Conservation (phyloP, 2,113 vertebrate genomes). For the Trogon surrucura region DNA sequence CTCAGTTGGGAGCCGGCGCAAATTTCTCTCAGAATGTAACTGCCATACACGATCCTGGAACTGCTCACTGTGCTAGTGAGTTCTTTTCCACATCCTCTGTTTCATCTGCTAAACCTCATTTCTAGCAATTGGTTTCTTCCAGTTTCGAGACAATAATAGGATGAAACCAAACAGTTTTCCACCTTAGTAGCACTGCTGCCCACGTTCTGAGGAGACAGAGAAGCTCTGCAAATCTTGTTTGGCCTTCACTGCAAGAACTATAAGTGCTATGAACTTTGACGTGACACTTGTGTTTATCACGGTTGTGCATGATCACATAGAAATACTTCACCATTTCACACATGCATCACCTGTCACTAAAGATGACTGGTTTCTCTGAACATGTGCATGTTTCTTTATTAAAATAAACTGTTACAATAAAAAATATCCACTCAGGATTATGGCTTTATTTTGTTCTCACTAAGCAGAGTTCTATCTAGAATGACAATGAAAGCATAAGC, state of each 20-base stretch:
- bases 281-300: neutral
- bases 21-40: neutral
- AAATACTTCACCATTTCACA: neutral
- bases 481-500: neutral
- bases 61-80: neutral
- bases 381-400: neutral
- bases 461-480: neutral
- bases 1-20: neutral
- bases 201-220: neutral
- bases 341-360: neutral
- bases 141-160: neutral
- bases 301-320: neutral
- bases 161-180: neutral
- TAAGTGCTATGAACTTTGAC: neutral
- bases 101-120: neutral
- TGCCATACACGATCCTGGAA: neutral
- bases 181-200: neutral
- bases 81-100: neutral
- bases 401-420: neutral
- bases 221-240: neutral
- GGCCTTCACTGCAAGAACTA: neutral
- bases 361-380: neutral
- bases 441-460: neutral
- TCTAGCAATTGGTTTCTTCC: neutral
- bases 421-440: neutral